A percentile compares a stretch with the other conserved stretches of the same genome.
phyloP scores from a whole-genome alignment of 2,113 vertebrate genomes.

The Chrysochloris asiatica region DNA sequence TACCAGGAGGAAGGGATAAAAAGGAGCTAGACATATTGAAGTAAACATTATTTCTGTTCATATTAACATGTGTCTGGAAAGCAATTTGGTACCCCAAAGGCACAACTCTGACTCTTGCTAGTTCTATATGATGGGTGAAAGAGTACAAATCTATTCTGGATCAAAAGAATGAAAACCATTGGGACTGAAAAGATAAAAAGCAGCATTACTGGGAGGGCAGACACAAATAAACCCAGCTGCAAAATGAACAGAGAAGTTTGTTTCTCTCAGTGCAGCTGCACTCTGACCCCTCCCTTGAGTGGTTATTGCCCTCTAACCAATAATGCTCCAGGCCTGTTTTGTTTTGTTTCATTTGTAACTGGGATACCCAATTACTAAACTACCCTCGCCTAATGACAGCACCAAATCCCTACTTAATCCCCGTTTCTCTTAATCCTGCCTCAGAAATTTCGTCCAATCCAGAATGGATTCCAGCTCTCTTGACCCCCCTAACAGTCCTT shows the following conservation, averaged over 20 bases:
- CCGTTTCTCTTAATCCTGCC: background rate
- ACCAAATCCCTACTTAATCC: background rate
- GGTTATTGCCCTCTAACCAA: background rate
- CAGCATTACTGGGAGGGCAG: background rate
- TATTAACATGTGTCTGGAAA: background rate
- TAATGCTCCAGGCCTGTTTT: background rate
- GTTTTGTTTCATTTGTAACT: background rate
- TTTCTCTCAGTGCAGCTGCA: background rate
- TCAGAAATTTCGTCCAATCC: conserved; percentile 35
- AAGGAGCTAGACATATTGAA: too few species aligned
- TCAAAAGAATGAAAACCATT: conserved; percentile 14
- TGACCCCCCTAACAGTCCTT: background rate
- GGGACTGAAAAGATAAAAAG: background rate
- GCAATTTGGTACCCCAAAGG: background rate
- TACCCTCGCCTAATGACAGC: background rate
- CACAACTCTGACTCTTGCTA: background rate
- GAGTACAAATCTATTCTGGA: background rate
- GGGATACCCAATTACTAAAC: background rate
- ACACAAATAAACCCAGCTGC: background rate
- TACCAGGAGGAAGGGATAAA: too few species aligned
- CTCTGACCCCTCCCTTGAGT: background rate
- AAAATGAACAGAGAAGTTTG: background rate
- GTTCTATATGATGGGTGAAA: background rate
- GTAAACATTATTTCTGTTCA: background rate
- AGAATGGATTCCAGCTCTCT: background rate